Evolutionary conservation across 1,140 invertebrate genomes (phyloP), one percentile per base, ranked within the genome.

Genomic region (Helicoverpa armigera): DNA sequence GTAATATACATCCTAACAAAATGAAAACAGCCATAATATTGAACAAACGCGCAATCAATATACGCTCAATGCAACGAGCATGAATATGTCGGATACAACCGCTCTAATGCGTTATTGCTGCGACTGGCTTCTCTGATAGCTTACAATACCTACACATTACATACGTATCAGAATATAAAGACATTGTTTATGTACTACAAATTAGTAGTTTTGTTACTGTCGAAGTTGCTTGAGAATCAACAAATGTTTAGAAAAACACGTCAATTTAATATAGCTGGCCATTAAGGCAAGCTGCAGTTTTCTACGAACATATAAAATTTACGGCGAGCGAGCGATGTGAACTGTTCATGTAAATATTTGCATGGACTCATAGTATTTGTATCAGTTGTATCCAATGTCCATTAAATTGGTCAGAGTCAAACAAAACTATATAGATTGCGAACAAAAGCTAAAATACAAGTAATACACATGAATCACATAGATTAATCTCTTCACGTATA

Each of bases 401-500:
- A 43, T 43, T 43, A 43, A 43, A 43, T 9, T 43, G 9, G 35
- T 1, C 9, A 7, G 3, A 43, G 5, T 9, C 3, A 72, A 54
- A 14, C 69, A 53, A 70, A 50, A 23, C 12, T 10, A 23, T 12
- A 51, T 31, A 31, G 29, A 43, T 43, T 43, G 5, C 1, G 35
- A 43, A 43, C 48, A 7, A 9, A 72, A 31, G 10, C 5, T 14
- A 54, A 14, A 54, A 50, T 13, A 69, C 48, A 77, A 50, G 43
- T 67, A 54, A 53, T 63, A 53, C 60, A 65, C 58, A 69, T 79
- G 51, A 58, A 79, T 79, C 75, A 56, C 51, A 67, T 2, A 76
- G 58, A 77, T 70, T 48, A 79, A 79, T 79, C 65, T 56, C 48
- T 18, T 14, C 53, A 70, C 35, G 48, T 67, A 78, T 70, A 79